These are phyloP conservation scores for Conomelus anceps DNA, from an alignment of 2,888 invertebrate genomes.

Conservation along the genomic window DNA sequence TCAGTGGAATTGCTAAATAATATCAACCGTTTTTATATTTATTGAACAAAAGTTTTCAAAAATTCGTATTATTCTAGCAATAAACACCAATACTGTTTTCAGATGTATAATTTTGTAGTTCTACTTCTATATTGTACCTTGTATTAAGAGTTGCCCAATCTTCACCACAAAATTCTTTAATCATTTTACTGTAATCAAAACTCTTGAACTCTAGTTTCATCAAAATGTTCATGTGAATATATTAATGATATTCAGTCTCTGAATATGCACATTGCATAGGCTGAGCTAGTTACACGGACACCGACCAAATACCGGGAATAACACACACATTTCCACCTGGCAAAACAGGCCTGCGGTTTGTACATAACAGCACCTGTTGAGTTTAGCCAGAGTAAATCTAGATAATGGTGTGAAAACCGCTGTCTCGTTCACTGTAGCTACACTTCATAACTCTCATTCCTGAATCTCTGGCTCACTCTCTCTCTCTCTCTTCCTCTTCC, in stretches of 20 bases:
- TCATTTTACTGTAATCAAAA: neutral
- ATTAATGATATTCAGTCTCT: neutral
- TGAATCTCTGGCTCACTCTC: neutral
- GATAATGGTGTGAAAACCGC: constrained; percentile 13
- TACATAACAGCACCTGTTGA: neutral
- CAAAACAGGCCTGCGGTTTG: neutral
- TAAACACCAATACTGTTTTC: too few relatives aligned
- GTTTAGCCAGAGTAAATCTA: neutral
- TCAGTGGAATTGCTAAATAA: too few relatives aligned
- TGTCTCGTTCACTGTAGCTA: neutral
- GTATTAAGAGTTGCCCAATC: too few relatives aligned
- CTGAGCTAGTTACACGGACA: neutral
- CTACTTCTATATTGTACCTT: too few relatives aligned
- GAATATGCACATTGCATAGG: neutral
- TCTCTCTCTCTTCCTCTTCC: neutral
- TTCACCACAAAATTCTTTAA: neutral
- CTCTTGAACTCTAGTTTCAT: neutral
- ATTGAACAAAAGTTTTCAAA: too few relatives aligned
- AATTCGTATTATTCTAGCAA: too few relatives aligned
- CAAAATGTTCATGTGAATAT: neutral
- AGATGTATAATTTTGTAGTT: too few relatives aligned
- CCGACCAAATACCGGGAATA: neutral
- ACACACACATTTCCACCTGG: neutral
- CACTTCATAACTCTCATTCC: neutral
- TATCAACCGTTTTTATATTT: too few relatives aligned